Evolutionary conservation across 2,888 invertebrate genomes (phyloP).

Genomic region (Apamea epomidion): DNA sequence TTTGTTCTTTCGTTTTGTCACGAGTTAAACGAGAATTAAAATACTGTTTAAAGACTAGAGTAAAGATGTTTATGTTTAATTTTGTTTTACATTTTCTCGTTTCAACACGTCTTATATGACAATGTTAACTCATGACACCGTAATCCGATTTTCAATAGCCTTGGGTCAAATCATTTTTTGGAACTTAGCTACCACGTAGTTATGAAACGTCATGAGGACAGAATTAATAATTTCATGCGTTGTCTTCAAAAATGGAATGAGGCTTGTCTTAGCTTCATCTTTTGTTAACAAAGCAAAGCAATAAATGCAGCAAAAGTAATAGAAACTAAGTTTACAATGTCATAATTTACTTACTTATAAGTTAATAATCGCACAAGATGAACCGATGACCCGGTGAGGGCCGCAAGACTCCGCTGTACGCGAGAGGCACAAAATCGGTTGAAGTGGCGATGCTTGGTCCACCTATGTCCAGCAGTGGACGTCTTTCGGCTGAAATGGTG

Average conservation of each 20-base stretch:
- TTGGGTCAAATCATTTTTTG: neutral
- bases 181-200: neutral
- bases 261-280: neutral
- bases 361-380: neutral
- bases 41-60: neutral
- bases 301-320: neutral
- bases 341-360: neutral
- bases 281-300: neutral
- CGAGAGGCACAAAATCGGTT: too few relatives aligned
- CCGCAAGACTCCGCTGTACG: neutral
- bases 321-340: neutral
- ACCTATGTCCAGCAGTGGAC: neutral
- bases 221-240: neutral
- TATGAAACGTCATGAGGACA: neutral
- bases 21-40: neutral
- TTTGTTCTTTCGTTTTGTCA: neutral
- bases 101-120: neutral
- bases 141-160: neutral
- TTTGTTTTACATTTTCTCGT: neutral
- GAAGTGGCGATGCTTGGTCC: neutral
- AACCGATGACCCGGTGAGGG: neutral
- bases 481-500: neutral
- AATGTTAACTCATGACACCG: neutral
- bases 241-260: neutral
- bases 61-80: neutral